phyloP scores from a whole-genome alignment of 1,140 invertebrate genomes.

The Dreissena rostriformis region DNA sequence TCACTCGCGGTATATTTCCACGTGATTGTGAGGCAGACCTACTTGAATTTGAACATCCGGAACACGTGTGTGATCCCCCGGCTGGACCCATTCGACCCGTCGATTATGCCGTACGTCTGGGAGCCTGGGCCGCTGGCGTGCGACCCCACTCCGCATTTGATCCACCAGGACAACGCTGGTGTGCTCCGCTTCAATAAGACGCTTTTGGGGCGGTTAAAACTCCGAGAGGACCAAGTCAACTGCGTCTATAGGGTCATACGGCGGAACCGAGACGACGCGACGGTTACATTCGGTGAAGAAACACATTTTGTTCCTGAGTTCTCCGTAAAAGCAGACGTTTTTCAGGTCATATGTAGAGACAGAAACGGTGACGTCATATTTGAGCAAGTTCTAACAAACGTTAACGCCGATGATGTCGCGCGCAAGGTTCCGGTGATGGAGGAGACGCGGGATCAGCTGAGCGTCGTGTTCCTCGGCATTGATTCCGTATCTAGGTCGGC shows the following conservation, averaged over 20 bases:
- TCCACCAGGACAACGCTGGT: constrained; percentile 70
- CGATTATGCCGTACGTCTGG: constrained; percentile 84
- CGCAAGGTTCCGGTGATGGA: too few species aligned
- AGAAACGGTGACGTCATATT: constrained; percentile 70
- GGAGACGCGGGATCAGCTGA: not conserved
- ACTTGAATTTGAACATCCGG: constrained; percentile 29
- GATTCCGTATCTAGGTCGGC: constrained; percentile 55
- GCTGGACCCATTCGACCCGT: constrained; percentile 87
- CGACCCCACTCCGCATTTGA: constrained; percentile 81
- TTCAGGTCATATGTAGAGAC: constrained; percentile 78
- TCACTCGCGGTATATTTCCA: too few species aligned
- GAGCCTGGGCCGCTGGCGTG: constrained; percentile 84
- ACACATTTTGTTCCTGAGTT: constrained; percentile 51
- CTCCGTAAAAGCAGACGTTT: constrained; percentile 79
- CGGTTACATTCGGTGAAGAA: constrained; percentile 75
- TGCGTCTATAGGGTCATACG: constrained; percentile 58
- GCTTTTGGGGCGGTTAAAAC: constrained; percentile 41
- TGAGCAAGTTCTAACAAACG: too few species aligned
- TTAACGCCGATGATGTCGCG: too few species aligned
- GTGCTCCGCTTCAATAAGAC: constrained; percentile 71
- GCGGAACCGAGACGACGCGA: constrained; percentile 57
- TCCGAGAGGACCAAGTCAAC: constrained; percentile 71
- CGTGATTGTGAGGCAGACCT: constrained; percentile 14
- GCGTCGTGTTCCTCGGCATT: constrained; percentile 53
- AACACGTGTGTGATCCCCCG: constrained; percentile 89